Base-by-base conservation (phyloP, 1,140 invertebrate species). In the Heliconius congener region DNA sequence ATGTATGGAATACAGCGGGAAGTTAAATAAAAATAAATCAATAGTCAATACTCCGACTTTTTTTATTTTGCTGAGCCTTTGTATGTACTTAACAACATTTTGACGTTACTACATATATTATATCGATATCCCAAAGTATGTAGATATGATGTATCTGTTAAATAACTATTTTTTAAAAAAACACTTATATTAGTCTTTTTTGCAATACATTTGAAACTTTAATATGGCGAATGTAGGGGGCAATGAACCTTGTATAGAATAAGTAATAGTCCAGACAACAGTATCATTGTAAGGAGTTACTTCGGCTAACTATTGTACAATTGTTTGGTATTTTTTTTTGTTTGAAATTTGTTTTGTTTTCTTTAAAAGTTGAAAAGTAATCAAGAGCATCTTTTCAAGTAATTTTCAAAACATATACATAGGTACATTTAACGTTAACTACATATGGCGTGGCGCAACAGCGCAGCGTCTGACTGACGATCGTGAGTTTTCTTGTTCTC, bases 251-350 rank as follows among this genome's bases (percentile, higher is more conserved):
- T 66, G 27, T 30, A 66, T 11, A 27, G 39, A 23, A 30, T 27
- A 46, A 30, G 27, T 66, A 66, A 66, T 66, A 27, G 60, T 66
- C 27, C 60, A 66, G 60, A 66, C 60, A 66, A 66, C 27, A 66
- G 60, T 16, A 66, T 57, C 55, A 57, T 66, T 66, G 60, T 66
- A 30, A 30, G 27, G 60, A 66, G 60, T 66, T 66, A 66, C 60
- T 66, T 66, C 27, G n/a, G n/a, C 30, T 66, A 30, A 27, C 27
- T 66, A 66, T 30, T 27, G 60, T 30, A 66, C 60, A 66, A 66
- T 66, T 66, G 60, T 11, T 66, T 11, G 60, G 9, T 27, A 11
- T 66, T 66, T 66, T 66, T 60, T n/a, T 66, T 19, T 19, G 2
- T 30, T 66, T 16, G 4, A 66, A 66, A 66, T n/a, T 66, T 60